These are phyloP conservation scores for Cirrhinus mrigala DNA, from an alignment of 2,797 vertebrate species.

Conservation along the genomic window DNA sequence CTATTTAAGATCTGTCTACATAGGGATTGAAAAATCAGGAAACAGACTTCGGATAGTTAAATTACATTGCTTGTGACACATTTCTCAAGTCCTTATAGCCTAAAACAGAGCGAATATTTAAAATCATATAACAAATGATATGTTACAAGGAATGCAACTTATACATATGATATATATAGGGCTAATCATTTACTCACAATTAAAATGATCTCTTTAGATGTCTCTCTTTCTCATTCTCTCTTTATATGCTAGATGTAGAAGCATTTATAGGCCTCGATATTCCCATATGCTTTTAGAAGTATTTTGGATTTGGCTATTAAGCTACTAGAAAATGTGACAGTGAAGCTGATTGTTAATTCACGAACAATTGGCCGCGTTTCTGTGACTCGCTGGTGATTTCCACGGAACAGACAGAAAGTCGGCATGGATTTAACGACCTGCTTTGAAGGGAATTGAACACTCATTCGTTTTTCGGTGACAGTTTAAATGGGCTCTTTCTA, in stretches of 20 bases:
- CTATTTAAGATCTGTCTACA: not conserved
- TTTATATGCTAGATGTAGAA: not conserved
- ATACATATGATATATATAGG: not conserved
- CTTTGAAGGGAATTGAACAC: constrained; percentile 43
- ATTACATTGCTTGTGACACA: not conserved
- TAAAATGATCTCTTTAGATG: too few relatives aligned
- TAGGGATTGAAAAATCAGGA: not conserved
- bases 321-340: constrained; percentile 11
- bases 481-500: constrained; percentile 46
- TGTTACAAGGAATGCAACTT: not conserved
- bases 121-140: not conserved
- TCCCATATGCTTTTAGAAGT: not conserved
- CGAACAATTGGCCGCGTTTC: constrained; percentile 20
- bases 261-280: not conserved
- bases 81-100: too few relatives aligned
- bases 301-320: not conserved
- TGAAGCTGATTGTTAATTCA: constrained; percentile 31
- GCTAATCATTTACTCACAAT: not conserved
- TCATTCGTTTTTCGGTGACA: constrained; percentile 39
- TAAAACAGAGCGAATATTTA: not conserved
- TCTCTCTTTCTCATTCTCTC: not conserved
- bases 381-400: constrained; percentile 7
- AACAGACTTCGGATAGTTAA: not conserved
- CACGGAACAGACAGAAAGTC: constrained; percentile 20
- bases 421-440: constrained; percentile 1